Conservation (phyloP, 1,140 invertebrate species). For the Bactericera cockerelli region DNA sequence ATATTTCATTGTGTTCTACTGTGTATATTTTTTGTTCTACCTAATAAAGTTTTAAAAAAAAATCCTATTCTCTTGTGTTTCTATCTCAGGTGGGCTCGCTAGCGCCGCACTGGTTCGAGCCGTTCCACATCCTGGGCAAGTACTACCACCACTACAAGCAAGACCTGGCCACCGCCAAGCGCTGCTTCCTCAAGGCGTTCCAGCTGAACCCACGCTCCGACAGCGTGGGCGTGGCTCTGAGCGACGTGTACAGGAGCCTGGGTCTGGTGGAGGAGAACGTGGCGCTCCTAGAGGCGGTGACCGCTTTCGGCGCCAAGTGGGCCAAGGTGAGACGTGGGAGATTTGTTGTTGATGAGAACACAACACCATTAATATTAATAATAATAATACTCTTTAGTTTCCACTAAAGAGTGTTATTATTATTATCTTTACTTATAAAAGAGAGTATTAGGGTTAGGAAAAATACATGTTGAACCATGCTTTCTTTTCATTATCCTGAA, state of each 20-base stretch:
- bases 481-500: too few species aligned
- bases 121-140: slow-evolving; percentile 58
- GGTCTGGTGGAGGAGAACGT: background rate
- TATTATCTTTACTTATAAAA: too few species aligned
- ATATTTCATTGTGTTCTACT: too few species aligned
- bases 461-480: too few species aligned
- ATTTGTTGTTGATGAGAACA: too few species aligned
- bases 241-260: slow-evolving; percentile 47
- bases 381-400: too few species aligned
- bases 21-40: too few species aligned
- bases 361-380: slow-evolving; percentile 32
- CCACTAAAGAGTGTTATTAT: too few species aligned
- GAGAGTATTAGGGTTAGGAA: too few species aligned
- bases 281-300: background rate
- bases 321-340: background rate
- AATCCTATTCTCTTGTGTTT: too few species aligned
- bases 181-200: slow-evolving; percentile 69
- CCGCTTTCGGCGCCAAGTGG: background rate
- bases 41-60: too few species aligned
- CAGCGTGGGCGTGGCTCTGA: slow-evolving; percentile 51
- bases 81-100: slow-evolving; percentile 48
- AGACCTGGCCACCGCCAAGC: slow-evolving; percentile 48
- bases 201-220: slow-evolving; percentile 49
- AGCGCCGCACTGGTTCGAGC: slow-evolving; percentile 50
- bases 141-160: slow-evolving; percentile 43